Evolutionary conservation across 1,140 invertebrate genomes (phyloP), one percentile per base, ranked within the genome.

Genomic region (Pachypsylla venusta): DNA sequence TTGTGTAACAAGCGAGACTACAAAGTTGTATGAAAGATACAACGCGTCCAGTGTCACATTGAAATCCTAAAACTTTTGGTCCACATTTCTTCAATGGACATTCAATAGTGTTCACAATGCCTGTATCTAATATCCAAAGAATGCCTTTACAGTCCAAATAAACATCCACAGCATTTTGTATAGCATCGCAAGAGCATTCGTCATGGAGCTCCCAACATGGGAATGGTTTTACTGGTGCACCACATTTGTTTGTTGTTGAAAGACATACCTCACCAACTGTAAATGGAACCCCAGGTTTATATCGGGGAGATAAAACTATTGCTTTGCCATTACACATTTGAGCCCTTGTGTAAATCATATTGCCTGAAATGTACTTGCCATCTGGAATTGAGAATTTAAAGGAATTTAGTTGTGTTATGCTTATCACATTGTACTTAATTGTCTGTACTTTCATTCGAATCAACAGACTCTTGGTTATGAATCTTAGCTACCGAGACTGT

Each of bases 61-160:
- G 75, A 53, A 84, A 73, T n/a, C 75, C 80, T 7, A 83, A 74
- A 19, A 85, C 75, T 69, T 83, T 85, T 0, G 83, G 80, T 12
- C 74, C 70, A 61, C 80, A 81, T n/a, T 77, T 74, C 7, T 77
- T 74, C 1, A 80, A 73, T 0, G 82, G 81, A 28, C 77, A 73
- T 56, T 79, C 76, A 48, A 83, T 64, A 1, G 79, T 82, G 61
- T 84, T 80, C 1, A 81, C 76, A 28, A 83, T 72, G 30, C 83
- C 83, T 39, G 74, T 74, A 64, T 85, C 82, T 53, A 85, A 70
- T 1, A 78, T 74, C 83, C 83, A 85, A 1, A 85, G 67, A n/a
- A 80, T 75, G 60, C 78, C 78, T 66, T 78, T 68, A 14, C 67
- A 64, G 67, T 82, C 80, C 22, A 82, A 61, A 30, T 69, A 71